Base-by-base conservation (phyloP, 2,888 invertebrate species). In the Graphium colonna region DNA sequence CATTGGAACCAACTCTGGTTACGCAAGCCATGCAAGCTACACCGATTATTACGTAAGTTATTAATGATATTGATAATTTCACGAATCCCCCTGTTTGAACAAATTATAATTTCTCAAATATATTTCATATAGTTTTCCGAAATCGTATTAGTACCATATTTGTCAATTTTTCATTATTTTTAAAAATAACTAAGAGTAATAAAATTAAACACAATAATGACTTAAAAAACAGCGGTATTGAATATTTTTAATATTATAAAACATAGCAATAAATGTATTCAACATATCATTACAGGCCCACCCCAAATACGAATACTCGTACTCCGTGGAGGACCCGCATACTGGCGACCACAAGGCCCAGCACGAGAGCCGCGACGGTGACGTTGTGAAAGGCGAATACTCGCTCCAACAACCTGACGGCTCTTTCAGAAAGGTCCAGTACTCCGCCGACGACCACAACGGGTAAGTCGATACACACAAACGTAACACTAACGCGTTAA, bases 301-400 rank as follows among this genome's bases (percentile, higher is more conserved):
- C 69, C 92, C 92, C 44, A 91, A 92, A 72, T 92, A 92, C 80
- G 83, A 91, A 46, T 92, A 91, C 78, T 91, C 91, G 0, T 92
- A 92, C 76, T 91, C 92, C 56, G 92, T 91, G 56, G 89, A 91
- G 59, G 92, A 92, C 64, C 90, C 89, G 1, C 91, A 92, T 67
- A 92, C 92, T 54, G 92, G 92, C 10, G 92, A 92, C 80, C 90
- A 91, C 77, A 92, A 92, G 74, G 88, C 91, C 65, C 92, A 92
- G 73, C 84, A 90, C 51, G 92, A 92, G 71, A 79, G 79, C 64
- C 88, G 90, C 41, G 91, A 92, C 69, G 93, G 93, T 17, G 91
- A 93, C 62, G 91, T 91, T 42, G 93, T 93, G 49, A 91, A 92
- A 72, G 93, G 93, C 55, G 91, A 92, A 64, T 93, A 93, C 79